phyloP scores from a whole-genome alignment of 1,140 invertebrate genomes.

The Pseudomyrmex cubaensis region DNA sequence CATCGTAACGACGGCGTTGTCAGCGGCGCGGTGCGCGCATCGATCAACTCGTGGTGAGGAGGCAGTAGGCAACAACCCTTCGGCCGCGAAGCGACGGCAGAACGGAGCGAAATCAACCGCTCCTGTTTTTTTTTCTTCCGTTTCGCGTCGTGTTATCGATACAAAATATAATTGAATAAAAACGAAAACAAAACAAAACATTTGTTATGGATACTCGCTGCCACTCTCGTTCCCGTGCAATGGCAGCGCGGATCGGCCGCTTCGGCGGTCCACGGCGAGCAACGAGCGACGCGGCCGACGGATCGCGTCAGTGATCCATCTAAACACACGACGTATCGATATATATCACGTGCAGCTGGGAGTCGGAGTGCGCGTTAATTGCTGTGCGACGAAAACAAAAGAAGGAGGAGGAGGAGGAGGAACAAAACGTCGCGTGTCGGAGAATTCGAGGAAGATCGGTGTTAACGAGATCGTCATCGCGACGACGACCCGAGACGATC shows the following conservation, averaged over 20 bases:
- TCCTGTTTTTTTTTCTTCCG: not conserved
- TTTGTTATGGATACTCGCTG: conserved; percentile 27
- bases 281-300: not conserved
- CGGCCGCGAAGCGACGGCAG: conserved; percentile 9
- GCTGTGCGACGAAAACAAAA: conserved; percentile 16
- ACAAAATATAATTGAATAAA: not conserved
- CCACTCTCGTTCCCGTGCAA: conserved; percentile 32
- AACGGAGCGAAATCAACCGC: not conserved
- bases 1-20: conserved; percentile 51
- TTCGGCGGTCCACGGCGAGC: conserved; percentile 13
- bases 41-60: conserved; percentile 39
- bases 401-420: not conserved
- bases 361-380: conserved; percentile 3
- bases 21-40: conserved; percentile 41
- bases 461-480: conserved; percentile 25
- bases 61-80: not conserved
- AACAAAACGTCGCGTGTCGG: not conserved
- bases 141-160: conserved; percentile 1
- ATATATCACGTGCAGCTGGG: not conserved
- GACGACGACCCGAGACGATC: not conserved
- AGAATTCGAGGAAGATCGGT: not conserved
- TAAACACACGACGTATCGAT: conserved; percentile 10
- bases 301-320: not conserved
- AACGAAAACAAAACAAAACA: no score
- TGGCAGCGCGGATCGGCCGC: conserved; percentile 49